phyloP scores from a whole-genome alignment of 2,797 vertebrate species.

The Enoplosus armatus region DNA sequence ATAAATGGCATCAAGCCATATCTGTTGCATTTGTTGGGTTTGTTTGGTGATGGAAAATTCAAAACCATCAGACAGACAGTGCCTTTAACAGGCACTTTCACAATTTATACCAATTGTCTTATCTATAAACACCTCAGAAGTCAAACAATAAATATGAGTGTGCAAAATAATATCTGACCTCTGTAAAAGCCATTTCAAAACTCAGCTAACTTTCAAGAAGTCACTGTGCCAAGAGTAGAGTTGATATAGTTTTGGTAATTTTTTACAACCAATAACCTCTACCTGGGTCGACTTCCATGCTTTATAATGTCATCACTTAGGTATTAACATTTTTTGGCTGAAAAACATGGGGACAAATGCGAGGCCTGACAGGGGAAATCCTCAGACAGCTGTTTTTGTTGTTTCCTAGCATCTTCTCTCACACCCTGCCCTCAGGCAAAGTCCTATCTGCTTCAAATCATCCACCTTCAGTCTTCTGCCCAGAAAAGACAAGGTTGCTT shows the following conservation, averaged over 20 bases:
- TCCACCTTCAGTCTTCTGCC: slow-evolving; percentile 47
- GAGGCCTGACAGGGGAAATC: slow-evolving; percentile 31
- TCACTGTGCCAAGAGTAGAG: background rate
- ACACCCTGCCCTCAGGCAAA: slow-evolving; percentile 51
- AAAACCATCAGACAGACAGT: slow-evolving; percentile 9
- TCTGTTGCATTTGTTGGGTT: slow-evolving; percentile 22
- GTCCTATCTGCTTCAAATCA: slow-evolving; percentile 60
- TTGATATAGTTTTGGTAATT: slow-evolving; percentile 13
- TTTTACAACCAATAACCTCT: slow-evolving; percentile 17
- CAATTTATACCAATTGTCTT: background rate
- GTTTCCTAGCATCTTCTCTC: slow-evolving; percentile 38
- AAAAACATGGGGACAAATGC: slow-evolving; percentile 21
- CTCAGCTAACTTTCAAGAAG: background rate
- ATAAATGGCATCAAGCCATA: slow-evolving; percentile 29
- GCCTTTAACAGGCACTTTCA: slow-evolving; percentile 7
- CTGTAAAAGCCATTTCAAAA: slow-evolving; percentile 16
- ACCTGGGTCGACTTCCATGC: background rate
- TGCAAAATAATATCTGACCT: slow-evolving; percentile 24
- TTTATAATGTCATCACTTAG: slow-evolving; percentile 12
- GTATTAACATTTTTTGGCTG: slow-evolving; percentile 15
- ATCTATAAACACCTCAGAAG: slow-evolving; percentile 20
- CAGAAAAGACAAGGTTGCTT: slow-evolving; percentile 49
- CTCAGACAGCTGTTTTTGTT: slow-evolving; percentile 35
- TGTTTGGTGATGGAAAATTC: slow-evolving; percentile 12
- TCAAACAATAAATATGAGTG: slow-evolving; percentile 12